Base-by-base conservation (phyloP, 2,888 invertebrate species). In the Acanthosepion esculentum region DNA sequence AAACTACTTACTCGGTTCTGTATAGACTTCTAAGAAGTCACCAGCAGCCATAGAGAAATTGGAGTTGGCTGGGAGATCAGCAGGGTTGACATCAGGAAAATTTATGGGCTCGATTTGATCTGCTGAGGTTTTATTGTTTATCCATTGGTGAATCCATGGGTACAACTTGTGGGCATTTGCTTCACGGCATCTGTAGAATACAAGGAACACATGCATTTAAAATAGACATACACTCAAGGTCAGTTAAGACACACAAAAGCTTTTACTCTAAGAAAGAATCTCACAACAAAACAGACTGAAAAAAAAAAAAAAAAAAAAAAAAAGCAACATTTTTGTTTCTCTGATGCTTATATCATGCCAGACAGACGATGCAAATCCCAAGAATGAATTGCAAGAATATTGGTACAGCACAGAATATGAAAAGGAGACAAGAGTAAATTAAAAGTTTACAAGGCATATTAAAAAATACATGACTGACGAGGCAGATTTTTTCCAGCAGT, bases 101-200 rank as follows among this genome's bases (percentile, higher is more conserved):
- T 98, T 98, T 26, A 98, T 98, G 0, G 98, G 98, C 91, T 98
- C 98, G 91, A 98, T 98, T 97, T 99, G 99, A 97, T 99, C 98
- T 94, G 98, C 98, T 91, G 98, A 98, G 6, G 98, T 98, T 96
- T 98, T 97, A 97, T 99, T 99, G 97, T 99, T 99, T 96, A 98
- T 99, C 97, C 98, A 99, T 96, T 99, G 99, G 97, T 99, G 99
- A 0, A 99, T 98, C 99, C 99, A 99, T 0, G 99, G 99, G 97
- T 99, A 98, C 29, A 99, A 98, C 64, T 98, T 98, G 97, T 98
- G 98, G 95, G 98, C 98, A 97, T 99, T 98, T 10, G 97, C 97
- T 64, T 97, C 98, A 97, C 98, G 98, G 97, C 98, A 98, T 97
- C 98, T 98, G 96, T 91, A 96, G 78, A 59, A 26, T 92, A 91